phyloP scores from a whole-genome alignment of 1,140 invertebrate species.

The Sitophilus oryzae region DNA sequence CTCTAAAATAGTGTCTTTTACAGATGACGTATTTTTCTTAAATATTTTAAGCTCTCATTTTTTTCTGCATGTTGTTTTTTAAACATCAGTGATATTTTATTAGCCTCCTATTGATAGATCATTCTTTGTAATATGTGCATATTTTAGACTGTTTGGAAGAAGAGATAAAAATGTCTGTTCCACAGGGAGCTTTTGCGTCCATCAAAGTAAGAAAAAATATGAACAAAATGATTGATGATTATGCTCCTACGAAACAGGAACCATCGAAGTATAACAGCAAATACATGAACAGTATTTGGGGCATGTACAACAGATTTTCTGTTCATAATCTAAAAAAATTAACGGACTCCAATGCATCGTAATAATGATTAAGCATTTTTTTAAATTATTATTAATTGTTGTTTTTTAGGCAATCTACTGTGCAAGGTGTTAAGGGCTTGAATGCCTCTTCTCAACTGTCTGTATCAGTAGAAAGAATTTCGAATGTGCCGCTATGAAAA shows the following conservation, averaged over 20 bases:
- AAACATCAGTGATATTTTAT: no score
- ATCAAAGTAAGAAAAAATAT: slow-evolving; percentile 50
- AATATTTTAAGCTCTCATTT: no score
- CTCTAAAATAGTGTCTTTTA: no score
- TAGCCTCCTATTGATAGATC: no score
- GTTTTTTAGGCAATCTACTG: neutral
- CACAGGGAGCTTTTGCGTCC: slow-evolving; percentile 52
- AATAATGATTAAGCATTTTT: neutral
- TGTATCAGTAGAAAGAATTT: no score
- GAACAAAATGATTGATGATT: slow-evolving; percentile 40
- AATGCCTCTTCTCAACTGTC: no score
- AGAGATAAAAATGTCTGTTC: slow-evolving; percentile 47
- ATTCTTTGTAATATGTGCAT: no score
- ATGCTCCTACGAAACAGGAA: slow-evolving; percentile 36
- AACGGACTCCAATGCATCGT: slow-evolving; percentile 46
- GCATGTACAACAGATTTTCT: slow-evolving; percentile 78
- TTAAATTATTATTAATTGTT: neutral
- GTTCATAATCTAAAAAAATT: slow-evolving; percentile 79
- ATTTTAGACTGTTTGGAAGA: slow-evolving; percentile 16
- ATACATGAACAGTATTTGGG: slow-evolving; percentile 87
- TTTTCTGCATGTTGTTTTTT: no score
- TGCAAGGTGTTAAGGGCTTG: neutral
- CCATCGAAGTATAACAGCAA: slow-evolving; percentile 78
- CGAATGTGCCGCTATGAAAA: no score
- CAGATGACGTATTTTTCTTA: no score